Evolutionary conservation across 1,140 invertebrate species (phyloP).

Genomic region (Ips typographus): DNA sequence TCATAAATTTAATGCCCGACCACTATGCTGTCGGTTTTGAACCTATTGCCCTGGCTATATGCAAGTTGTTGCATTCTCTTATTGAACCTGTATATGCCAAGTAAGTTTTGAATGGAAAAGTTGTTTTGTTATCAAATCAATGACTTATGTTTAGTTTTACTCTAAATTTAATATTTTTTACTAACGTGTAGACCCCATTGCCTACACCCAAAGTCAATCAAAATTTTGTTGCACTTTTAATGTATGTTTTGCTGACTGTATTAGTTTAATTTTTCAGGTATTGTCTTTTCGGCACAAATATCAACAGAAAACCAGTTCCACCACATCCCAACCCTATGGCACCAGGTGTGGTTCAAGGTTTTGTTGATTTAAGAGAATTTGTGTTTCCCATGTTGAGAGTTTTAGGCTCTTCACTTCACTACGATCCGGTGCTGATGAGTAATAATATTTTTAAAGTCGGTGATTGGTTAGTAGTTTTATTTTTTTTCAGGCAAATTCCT

Average conservation of each 20-base stretch:
- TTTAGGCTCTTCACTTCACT: constrained; percentile 85
- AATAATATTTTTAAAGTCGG: constrained; percentile 58
- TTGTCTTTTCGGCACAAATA: constrained; percentile 70
- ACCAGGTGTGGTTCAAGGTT: constrained; percentile 61
- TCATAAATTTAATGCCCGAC: constrained; percentile 82
- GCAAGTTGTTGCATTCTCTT: constrained; percentile 77
- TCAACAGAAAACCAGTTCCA: constrained; percentile 61
- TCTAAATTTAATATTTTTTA: not conserved
- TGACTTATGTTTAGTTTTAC: not conserved
- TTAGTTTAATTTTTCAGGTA: constrained; percentile 54
- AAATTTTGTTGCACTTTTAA: no score
- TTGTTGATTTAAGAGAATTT: constrained; percentile 73
- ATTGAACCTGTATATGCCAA: constrained; percentile 88
- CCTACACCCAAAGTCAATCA: no score
- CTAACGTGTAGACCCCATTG: not conserved
- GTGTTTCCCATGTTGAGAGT: constrained; percentile 85
- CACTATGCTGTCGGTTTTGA: constrained; percentile 76
- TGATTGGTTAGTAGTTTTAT: not conserved
- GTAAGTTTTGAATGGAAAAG: constrained; percentile 53
- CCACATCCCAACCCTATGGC: constrained; percentile 62
- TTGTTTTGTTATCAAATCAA: not conserved
- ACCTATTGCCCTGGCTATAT: constrained; percentile 78
- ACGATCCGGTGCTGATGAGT: constrained; percentile 80
- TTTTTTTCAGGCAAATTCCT: constrained; percentile 71
- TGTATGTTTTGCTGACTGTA: not conserved